Conservation (phyloP, 1,140 invertebrate species). For the Halesus radiatus region DNA sequence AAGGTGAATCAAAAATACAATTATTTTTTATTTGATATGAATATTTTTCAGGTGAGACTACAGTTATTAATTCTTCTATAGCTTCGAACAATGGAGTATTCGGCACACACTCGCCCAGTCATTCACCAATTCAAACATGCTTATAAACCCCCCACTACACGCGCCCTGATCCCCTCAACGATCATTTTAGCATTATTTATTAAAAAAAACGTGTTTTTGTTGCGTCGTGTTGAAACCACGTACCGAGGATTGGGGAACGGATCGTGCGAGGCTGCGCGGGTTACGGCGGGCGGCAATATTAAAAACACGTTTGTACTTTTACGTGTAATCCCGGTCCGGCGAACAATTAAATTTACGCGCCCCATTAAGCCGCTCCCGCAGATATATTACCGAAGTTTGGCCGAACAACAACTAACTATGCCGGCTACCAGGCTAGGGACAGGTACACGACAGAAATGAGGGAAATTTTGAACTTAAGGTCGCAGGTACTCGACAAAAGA, state of each 20-base stretch:
- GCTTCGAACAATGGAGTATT: too few relatives aligned
- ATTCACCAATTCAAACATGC: too few relatives aligned
- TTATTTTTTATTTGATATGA: too few relatives aligned
- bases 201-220: not conserved
- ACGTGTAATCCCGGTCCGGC: conserved; percentile 28
- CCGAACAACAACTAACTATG: conserved; percentile 1
- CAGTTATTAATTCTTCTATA: too few relatives aligned
- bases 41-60: too few relatives aligned
- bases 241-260: not conserved
- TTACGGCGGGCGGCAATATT: conserved; percentile 15
- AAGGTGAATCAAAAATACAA: too few relatives aligned
- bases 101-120: too few relatives aligned
- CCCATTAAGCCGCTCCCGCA: conserved; percentile 45
- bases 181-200: too few relatives aligned
- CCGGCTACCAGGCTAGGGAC: not conserved
- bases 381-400: conserved; percentile 54
- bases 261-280: not conserved
- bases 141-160: too few relatives aligned
- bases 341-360: conserved; percentile 55
- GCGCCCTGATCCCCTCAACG: too few relatives aligned
- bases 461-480: not conserved
- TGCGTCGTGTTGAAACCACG: not conserved
- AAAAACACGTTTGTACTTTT: conserved; percentile 42
- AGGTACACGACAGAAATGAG: conserved; percentile 13
- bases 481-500: too few relatives aligned